These are phyloP conservation scores for Ypsolopha sequella DNA, from an alignment of 2,888 invertebrate genomes.

Conservation along the genomic window DNA sequence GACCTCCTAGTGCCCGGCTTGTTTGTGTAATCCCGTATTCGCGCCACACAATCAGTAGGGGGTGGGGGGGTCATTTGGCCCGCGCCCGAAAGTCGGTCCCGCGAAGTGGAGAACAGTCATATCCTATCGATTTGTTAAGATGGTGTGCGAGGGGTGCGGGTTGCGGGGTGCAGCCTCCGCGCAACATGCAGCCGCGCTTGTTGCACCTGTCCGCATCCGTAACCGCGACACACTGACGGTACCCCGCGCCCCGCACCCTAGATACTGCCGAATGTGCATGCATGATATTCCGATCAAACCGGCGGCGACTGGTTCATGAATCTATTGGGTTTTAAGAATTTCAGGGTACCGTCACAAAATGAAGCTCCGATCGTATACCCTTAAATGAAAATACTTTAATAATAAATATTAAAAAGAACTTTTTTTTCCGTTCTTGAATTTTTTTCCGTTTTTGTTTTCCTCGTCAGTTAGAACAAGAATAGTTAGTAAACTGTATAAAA, in stretches of 20 bases:
- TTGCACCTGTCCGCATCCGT: conserved; percentile 56
- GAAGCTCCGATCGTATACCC: too few species aligned
- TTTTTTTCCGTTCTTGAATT: too few species aligned
- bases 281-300: too few species aligned
- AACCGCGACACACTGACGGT: conserved; percentile 43
- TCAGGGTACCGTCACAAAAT: not conserved
- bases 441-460: too few species aligned
- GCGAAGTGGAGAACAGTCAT: conserved; percentile 70
- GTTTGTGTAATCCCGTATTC: conserved; percentile 12
- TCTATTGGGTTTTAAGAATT: not conserved
- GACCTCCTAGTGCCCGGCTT: not conserved
- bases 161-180: conserved; percentile 44
- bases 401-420: too few species aligned
- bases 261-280: too few species aligned
- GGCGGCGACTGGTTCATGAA: not conserved
- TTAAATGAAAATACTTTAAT: too few species aligned
- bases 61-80: conserved; percentile 53
- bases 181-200: conserved; percentile 52
- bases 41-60: conserved; percentile 51
- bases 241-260: conserved; percentile 10
- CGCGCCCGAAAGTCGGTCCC: conserved; percentile 65
- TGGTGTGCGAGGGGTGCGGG: conserved; percentile 53
- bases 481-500: too few species aligned
- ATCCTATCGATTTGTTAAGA: conserved; percentile 74
- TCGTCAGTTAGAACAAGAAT: too few species aligned